A percentile compares a stretch with the other conserved stretches of the same genome.
phyloP scores from a whole-genome alignment of 2,888 invertebrate species.

The Ethmia dodecea region DNA sequence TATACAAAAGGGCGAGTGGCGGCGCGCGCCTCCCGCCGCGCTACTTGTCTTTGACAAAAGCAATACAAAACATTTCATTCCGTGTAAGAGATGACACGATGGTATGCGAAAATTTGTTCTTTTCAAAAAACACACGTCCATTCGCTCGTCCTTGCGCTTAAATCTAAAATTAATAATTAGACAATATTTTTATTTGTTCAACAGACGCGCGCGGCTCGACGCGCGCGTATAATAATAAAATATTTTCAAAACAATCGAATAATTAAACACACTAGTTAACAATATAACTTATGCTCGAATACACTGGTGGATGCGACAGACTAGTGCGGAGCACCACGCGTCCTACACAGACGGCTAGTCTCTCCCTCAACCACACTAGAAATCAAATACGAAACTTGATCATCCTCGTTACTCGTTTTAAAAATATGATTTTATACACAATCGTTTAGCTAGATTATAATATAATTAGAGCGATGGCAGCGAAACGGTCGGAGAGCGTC shows the following conservation, averaged over 20 bases:
- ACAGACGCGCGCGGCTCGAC: slow-evolving; percentile 71
- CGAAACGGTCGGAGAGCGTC: slow-evolving; percentile 38
- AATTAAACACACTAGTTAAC: slow-evolving; percentile 78
- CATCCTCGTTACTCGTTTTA: slow-evolving; percentile 38
- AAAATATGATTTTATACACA: slow-evolving; percentile 62
- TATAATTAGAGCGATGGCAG: slow-evolving; percentile 53
- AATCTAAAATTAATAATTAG: slow-evolving; percentile 77
- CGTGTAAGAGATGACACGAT: slow-evolving; percentile 73
- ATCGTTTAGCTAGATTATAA: slow-evolving; percentile 43
- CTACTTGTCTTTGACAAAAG: slow-evolving; percentile 62
- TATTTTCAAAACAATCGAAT: slow-evolving; percentile 78
- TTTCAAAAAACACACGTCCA: slow-evolving; percentile 73
- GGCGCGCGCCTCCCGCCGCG: slow-evolving; percentile 34
- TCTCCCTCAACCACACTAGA: slow-evolving; percentile 36
- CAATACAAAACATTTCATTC: slow-evolving; percentile 76
- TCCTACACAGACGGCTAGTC: slow-evolving; percentile 18
- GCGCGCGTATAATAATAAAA: slow-evolving; percentile 76
- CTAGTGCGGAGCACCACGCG: slow-evolving; percentile 24
- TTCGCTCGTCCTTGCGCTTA: slow-evolving; percentile 76
- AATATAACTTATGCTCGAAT: slow-evolving; percentile 66
- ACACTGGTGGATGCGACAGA: slow-evolving; percentile 35
- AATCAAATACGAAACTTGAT: slow-evolving; percentile 52
- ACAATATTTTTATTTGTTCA: slow-evolving; percentile 77
- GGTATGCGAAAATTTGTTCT: slow-evolving; percentile 68
- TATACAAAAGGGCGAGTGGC: slow-evolving; percentile 53